Conservation (phyloP, 2,113 vertebrate species). For the Emydocephalus ijimae region DNA sequence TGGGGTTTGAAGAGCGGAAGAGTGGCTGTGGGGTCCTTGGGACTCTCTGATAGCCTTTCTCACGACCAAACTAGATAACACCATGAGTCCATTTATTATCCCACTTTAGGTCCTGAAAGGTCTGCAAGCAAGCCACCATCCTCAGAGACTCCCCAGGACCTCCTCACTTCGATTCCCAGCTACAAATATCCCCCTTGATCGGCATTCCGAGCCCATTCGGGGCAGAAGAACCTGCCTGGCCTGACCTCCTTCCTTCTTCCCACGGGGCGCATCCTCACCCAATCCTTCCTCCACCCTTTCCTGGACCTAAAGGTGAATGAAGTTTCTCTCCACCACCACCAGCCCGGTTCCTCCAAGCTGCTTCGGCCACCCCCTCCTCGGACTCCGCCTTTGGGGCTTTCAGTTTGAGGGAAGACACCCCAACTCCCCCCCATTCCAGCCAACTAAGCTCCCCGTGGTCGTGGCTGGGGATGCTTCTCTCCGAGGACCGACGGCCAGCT, state of each 20-base stretch:
- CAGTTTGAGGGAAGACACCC: neutral
- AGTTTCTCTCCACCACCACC: neutral
- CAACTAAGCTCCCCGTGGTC: neutral
- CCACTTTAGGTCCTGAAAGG: neutral
- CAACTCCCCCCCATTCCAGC: no score
- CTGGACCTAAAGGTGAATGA: neutral
- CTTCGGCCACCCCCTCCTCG: neutral
- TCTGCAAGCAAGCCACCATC: neutral
- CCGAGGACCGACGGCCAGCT: neutral
- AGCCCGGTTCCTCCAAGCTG: neutral
- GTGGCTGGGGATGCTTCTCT: neutral
- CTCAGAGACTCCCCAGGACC: neutral
- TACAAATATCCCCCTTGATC: neutral
- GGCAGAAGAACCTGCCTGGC: neutral
- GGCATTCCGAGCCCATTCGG: neutral
- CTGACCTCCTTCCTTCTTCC: neutral
- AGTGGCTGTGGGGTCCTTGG: neutral
- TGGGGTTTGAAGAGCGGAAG: no score
- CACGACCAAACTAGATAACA: neutral
- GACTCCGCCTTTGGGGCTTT: neutral
- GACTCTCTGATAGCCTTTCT: neutral
- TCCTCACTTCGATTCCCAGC: neutral
- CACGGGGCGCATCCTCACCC: neutral
- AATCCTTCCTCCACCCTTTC: neutral
- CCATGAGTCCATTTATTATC: neutral